phyloP scores from a whole-genome alignment of 2,888 invertebrate species.

The Drosophila paramelanica region DNA sequence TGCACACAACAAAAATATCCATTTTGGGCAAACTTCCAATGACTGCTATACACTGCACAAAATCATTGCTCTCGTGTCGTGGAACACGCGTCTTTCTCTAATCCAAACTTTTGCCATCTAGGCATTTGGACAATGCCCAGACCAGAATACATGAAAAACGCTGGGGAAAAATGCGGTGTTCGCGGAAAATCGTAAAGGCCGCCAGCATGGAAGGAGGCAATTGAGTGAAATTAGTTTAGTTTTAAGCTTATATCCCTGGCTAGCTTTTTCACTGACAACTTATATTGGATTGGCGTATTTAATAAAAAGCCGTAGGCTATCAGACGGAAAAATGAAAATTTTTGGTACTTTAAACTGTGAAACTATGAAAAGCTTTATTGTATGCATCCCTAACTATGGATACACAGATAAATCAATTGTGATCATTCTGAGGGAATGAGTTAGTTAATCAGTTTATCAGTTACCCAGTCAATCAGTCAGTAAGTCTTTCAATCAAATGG shows the following conservation, averaged over 20 bases:
- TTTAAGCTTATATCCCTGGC: slow-evolving; percentile 40
- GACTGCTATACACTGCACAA: no score
- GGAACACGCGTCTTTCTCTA: not conserved
- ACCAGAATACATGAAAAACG: slow-evolving; percentile 13
- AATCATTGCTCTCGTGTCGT: no score
- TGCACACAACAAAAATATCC: no score
- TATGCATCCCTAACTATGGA: no score
- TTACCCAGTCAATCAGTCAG: no score
- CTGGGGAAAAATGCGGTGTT: slow-evolving; percentile 6
- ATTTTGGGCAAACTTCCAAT: no score
- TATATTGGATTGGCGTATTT: slow-evolving; percentile 43
- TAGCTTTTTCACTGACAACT: slow-evolving; percentile 31
- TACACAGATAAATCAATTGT: no score
- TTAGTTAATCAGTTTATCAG: no score
- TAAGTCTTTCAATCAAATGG: no score
- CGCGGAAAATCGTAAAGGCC: slow-evolving; percentile 9
- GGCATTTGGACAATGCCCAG: slow-evolving; percentile 21
- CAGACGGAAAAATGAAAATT: slow-evolving; percentile 1
- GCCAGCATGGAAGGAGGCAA: no score
- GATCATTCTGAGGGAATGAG: no score
- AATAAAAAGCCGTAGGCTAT: slow-evolving; percentile 14
- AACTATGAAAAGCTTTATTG: not conserved
- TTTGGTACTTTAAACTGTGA: not conserved
- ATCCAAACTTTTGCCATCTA: slow-evolving; percentile 44
- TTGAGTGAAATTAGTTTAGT: slow-evolving; percentile 62